Evolutionary conservation across 64 coral and sea anemone species (phyloP), one percentile per base, ranked within the genome.

Genomic region (Platygyra sinensis): DNA sequence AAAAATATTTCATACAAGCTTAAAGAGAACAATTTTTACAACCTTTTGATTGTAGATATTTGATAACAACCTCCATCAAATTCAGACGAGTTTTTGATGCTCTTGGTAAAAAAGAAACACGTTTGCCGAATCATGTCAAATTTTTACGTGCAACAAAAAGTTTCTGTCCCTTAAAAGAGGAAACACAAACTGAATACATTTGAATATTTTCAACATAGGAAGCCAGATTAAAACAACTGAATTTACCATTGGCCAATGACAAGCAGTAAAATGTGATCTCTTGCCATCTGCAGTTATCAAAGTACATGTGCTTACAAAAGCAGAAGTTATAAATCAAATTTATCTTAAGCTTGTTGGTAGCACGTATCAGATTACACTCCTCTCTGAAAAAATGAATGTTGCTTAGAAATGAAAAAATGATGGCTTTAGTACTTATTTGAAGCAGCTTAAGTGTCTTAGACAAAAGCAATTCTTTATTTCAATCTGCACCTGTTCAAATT

Each of bases 101-200:
- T 77, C 74, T 77, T 77, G 6, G 74, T 77, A 19, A 77, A 77
- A 19, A 77, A 49, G 42, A 77, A 77, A 77, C 74, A 77, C 52
- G 74, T 77, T 51, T 38, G 74, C 24, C 74, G 51, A 0, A 77
- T 46, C 74, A 77, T 77, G n/a, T n/a, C n/a, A n/a, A n/a, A n/a
- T n/a, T n/a, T 75, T 42, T 16, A 49, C 36, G 1, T n/a, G 8
- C 22, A 67, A 18, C 16, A 76, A 20, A 39, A 49, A 49, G 32
- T 18, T 38, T 24, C 22, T 49, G 19, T 22, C 16, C 31, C 38
- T 46, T 76, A 51, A 16, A 39, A 51, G 19, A 42, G 38, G 74
- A 22, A 76, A 76, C 1, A 76, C 38, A 76, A 49, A 42, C 6
- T 22, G 38, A 52, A 76, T 76, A 76, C 74, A 76, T 49, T 76